A percentile compares a stretch with the other conserved stretches of the same genome.
Evolutionary conservation across 2,113 vertebrate species (phyloP).

Genomic region (Tetrao urogallus): DNA sequence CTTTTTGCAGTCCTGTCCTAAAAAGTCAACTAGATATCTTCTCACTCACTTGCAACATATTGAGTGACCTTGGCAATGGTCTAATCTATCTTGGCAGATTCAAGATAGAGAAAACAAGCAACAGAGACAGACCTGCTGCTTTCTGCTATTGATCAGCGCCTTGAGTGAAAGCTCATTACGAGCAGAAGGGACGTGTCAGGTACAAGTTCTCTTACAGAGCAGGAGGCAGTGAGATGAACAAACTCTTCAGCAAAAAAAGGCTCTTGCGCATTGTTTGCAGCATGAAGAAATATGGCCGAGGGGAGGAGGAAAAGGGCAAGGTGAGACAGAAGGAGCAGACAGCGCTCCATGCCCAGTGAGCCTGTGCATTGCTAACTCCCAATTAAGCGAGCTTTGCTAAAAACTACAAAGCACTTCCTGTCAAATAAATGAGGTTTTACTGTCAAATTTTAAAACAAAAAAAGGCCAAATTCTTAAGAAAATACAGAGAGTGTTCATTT

Average conservation of each 20-base stretch:
- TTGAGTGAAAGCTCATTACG: conserved; percentile 80
- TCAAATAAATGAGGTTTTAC: not conserved
- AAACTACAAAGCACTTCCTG: fast-evolving
- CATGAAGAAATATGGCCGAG: fast-evolving
- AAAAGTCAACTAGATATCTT: conserved; percentile 62
- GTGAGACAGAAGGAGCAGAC: not conserved
- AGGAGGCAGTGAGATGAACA: not conserved
- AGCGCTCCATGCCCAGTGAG: fast-evolving
- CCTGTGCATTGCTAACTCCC: not conserved
- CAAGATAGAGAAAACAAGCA: conserved; percentile 82
- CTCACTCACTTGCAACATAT: conserved; percentile 60
- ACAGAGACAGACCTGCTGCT: conserved; percentile 75
- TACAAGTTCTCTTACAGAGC: conserved; percentile 27
- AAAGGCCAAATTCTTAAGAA: not conserved
- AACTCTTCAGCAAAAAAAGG: not conserved
- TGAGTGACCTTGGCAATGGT: conserved; percentile 79
- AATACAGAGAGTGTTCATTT: fast-evolving
- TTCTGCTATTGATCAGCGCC: conserved; percentile 80
- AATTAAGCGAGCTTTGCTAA: not conserved
- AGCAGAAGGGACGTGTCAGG: conserved; percentile 61
- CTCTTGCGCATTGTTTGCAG: not conserved
- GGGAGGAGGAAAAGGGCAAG: not conserved
- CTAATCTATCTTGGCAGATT: conserved; percentile 82
- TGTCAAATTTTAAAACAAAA: not conserved
- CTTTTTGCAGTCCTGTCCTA: conserved; percentile 55